Percentiles rank a stretch among this genome's conserved stretches.
These are phyloP conservation scores for Tridacna gigas DNA, from an alignment of 2,888 invertebrate species.

Conservation along the genomic window DNA sequence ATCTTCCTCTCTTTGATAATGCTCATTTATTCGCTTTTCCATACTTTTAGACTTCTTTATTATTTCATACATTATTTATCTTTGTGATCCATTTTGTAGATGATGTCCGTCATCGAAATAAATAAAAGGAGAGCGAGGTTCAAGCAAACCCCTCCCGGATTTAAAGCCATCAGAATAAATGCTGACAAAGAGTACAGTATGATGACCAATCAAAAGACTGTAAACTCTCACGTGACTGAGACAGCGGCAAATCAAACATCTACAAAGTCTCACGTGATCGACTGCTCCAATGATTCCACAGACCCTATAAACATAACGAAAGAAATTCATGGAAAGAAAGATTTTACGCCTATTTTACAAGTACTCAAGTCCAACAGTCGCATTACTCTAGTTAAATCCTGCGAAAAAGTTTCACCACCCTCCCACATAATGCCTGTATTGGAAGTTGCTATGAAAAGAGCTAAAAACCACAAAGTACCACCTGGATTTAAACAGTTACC, in stretches of 20 bases:
- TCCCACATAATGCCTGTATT: constrained; percentile 12
- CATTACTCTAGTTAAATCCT: neutral
- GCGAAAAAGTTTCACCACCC: neutral
- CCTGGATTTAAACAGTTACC: constrained; percentile 20
- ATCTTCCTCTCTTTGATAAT: too few species aligned
- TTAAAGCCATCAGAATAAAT: neutral
- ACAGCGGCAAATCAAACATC: neutral
- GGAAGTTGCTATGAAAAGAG: constrained; percentile 9
- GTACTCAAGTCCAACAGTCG: neutral
- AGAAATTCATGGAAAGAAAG: neutral
- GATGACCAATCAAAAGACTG: neutral
- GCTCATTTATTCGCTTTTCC: too few species aligned
- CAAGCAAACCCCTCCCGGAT: constrained; percentile 8
- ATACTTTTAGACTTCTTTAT: too few species aligned
- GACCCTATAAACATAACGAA: neutral
- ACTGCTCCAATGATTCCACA: neutral
- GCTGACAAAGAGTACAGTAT: neutral
- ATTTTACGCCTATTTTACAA: neutral
- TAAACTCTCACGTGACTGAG: too few species aligned
- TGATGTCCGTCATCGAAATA: constrained; percentile 9
- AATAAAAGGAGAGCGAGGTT: constrained; percentile 1
- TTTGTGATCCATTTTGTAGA: neutral
- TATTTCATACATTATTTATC: too few species aligned
- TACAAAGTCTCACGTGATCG: neutral
- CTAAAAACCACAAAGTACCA: constrained; percentile 1